A percentile compares a stretch with the other conserved stretches of the same genome.
Conservation (phyloP, 2,113 vertebrate genomes). For the Etheostoma spectabile region DNA sequence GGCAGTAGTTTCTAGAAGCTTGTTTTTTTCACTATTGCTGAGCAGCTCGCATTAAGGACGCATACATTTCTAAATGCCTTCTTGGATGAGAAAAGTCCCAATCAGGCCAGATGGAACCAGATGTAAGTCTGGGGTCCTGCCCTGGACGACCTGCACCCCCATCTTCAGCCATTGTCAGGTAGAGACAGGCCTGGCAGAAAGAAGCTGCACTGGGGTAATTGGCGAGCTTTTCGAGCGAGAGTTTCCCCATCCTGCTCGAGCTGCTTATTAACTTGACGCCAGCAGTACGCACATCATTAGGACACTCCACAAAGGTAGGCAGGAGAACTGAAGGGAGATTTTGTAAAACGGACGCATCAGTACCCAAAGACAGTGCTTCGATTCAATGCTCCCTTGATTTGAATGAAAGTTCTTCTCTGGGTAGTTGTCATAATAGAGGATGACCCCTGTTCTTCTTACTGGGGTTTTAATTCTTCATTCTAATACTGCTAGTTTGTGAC, state of each 20-base stretch:
- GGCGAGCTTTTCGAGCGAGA: constrained; percentile 46
- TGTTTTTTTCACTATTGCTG: constrained; percentile 36
- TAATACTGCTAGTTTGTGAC: constrained; percentile 34
- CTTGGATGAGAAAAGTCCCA: constrained; percentile 50
- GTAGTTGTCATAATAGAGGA: constrained; percentile 35
- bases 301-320: constrained; percentile 48
- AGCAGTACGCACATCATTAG: constrained; percentile 66
- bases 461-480: constrained; percentile 58
- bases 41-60: constrained; percentile 42
- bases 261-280: constrained; percentile 61
- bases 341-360: constrained; percentile 44
- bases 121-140: constrained; percentile 62
- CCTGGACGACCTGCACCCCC: constrained; percentile 18
- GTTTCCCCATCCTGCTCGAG: constrained; percentile 47
- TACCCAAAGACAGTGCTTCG: constrained; percentile 34
- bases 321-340: constrained; percentile 25
- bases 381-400: constrained; percentile 45
- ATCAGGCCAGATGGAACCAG: constrained; percentile 64
- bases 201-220: constrained; percentile 62
- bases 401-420: constrained; percentile 29
- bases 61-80: constrained; percentile 52
- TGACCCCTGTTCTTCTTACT: constrained; percentile 21
- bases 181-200: constrained; percentile 51
- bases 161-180: constrained; percentile 47
- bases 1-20: constrained; percentile 11